These are phyloP conservation scores for Atherinomorus stipes DNA, from an alignment of 2,113 vertebrate species.

Conservation along the genomic window DNA sequence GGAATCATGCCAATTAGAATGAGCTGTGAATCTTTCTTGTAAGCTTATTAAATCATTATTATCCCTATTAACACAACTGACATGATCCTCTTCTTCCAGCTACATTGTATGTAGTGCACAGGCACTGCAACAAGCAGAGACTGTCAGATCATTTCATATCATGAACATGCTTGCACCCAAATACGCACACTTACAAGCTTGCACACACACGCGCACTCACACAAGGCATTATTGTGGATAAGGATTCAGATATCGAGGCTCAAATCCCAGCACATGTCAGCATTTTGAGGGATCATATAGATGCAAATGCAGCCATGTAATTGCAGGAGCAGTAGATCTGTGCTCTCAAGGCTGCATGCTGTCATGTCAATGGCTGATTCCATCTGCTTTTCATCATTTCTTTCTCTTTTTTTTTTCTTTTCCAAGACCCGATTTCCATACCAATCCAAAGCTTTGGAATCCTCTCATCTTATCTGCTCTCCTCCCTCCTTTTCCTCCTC, in stretches of 20 bases:
- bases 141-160: constrained; percentile 63
- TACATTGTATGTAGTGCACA: constrained; percentile 54
- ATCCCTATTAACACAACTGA: constrained; percentile 72
- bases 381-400: constrained; percentile 63
- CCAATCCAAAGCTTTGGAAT: constrained; percentile 61
- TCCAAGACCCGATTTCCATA: constrained; percentile 72
- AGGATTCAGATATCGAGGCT: constrained; percentile 35
- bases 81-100: constrained; percentile 62
- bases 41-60: constrained; percentile 73
- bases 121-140: constrained; percentile 43
- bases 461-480: constrained; percentile 58
- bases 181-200: too few relatives aligned
- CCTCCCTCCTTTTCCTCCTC: constrained; percentile 22
- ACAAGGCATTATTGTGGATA: constrained; percentile 19
- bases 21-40: constrained; percentile 59
- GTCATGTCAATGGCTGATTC: constrained; percentile 69
- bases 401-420: constrained; percentile 10
- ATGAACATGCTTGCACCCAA: constrained; percentile 13
- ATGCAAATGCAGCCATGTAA: constrained; percentile 77
- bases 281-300: constrained; percentile 77
- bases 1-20: constrained; percentile 61
- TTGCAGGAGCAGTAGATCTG: constrained; percentile 63
- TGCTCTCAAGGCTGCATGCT: constrained; percentile 55
- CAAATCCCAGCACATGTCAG: constrained; percentile 65
- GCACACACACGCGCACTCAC: constrained; percentile 41